These are phyloP conservation scores for Dendrolimus kikuchii DNA, from an alignment of 1,140 invertebrate species.

Conservation along the genomic window DNA sequence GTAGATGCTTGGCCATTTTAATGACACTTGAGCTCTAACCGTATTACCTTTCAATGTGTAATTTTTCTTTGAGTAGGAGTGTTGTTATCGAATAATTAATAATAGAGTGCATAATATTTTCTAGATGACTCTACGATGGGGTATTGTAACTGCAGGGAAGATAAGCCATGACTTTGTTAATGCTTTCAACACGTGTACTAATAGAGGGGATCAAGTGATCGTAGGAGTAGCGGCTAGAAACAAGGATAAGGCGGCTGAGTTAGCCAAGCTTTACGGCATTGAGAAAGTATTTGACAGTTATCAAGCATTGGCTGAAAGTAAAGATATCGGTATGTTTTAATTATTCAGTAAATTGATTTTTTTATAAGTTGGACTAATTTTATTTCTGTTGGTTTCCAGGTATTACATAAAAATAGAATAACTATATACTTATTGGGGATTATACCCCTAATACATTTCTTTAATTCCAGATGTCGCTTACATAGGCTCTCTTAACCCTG, in stretches of 20 bases:
- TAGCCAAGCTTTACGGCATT: slow-evolving; percentile 48
- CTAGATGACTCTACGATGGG: slow-evolving; percentile 56
- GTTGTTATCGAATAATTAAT: slow-evolving; percentile 1
- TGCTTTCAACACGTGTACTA: slow-evolving; percentile 42
- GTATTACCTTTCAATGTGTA: background rate
- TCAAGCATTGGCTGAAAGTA: slow-evolving; percentile 39
- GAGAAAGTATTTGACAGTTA: slow-evolving; percentile 40
- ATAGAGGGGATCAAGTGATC: slow-evolving; percentile 40
- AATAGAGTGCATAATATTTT: slow-evolving; percentile 10
- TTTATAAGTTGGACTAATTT: background rate
- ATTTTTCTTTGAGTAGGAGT: background rate
- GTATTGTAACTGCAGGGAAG: slow-evolving; percentile 49
- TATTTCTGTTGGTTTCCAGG: too few relatives aligned
- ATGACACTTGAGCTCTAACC: too few relatives aligned
- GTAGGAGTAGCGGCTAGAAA: slow-evolving; percentile 44
- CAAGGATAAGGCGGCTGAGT: slow-evolving; percentile 35
- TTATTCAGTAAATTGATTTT: background rate
- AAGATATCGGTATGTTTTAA: slow-evolving; percentile 38
- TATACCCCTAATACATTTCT: background rate
- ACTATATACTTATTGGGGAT: too few relatives aligned
- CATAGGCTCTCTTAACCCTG: slow-evolving; percentile 80
- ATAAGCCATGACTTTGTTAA: slow-evolving; percentile 56
- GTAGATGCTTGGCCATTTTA: too few relatives aligned
- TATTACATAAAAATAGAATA: too few relatives aligned
- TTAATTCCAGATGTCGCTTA: slow-evolving; percentile 83